Evolutionary conservation across 2,888 invertebrate genomes (phyloP), one percentile per base, ranked within the genome.

Genomic region (Tipula confusa): DNA sequence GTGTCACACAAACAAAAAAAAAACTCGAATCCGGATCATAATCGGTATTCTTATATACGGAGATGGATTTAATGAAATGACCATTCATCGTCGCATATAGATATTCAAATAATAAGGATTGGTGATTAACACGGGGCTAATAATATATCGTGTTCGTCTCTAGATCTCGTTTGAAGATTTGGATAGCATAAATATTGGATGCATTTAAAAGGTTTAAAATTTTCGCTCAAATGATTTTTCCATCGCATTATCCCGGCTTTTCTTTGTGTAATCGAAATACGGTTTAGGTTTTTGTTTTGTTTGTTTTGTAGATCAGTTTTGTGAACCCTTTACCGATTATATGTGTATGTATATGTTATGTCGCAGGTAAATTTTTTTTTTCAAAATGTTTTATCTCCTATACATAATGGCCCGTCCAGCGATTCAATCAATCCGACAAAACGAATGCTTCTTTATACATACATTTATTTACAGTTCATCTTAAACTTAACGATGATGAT

Each of bases 161-260:
- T 64, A 64, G 64, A 64, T 64, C 64, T 64, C 64, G 64, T 64
- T 64, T 64, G 24, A 64, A 64, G 64, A 64, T 64, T 18, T 11
- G 64, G 64, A 64, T 64, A 80, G 79, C 79, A 80, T 29, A 80
- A 29, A 80, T 29, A 80, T 80, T 80, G 80, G 80, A 80, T 80
- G 80, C 80, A 29, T 80, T 31, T 80, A 80, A 80, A 80, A 80
- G 80, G 80, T 80, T 80, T 64, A 64, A 64, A 64, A 64, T 64
- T 24, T 64, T 64, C 64, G 24, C 64, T 64, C 64, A 64, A 64
- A 64, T 64, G 64, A 64, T 64, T 64, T 64, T 64, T 64, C 64
- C 64, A 64, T 64, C 64, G 64, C 64, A 64, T 64, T 64, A 64
- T 64, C 64, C 64, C 64, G 64, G 64, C 64, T 64, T 24, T 24